Base-by-base conservation (phyloP, 2,888 invertebrate species). In the Empis livida region DNA sequence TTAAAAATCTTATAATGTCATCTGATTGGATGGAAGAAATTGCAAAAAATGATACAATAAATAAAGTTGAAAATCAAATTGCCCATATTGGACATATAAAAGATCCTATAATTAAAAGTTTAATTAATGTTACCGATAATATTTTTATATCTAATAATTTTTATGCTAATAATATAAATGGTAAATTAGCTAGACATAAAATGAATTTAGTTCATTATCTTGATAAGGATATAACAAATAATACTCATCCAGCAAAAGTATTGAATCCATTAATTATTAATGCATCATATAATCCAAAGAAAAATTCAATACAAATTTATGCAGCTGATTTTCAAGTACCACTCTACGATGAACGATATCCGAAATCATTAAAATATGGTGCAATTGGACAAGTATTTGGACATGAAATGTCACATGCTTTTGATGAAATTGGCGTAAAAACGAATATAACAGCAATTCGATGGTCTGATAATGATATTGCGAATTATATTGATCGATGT, bases 351-450 rank as follows among this genome's bases (percentile, higher is more conserved):
- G 11, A 5, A 30, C 20, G 37, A 13, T 43, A 14, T 23, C 45
- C 50, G n/a, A 31, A 45, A 45, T 38, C 42, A 4, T 1, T 47
- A 15, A 45, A 42, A 4, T 35, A 38, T 13, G 50, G 45, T n/a
- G 43, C 31, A 11, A 15, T 44, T 35, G 50, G 50, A 35, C 42
- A 47, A 11, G 40, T 43, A 20, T 43, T 47, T 16, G 50, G 35
- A 20, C 50, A 50, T 32, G 50, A 50, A 38, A 42, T 48, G 27
- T 45, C 44, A 1, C 48, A 48, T 43, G 20, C 41, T 20, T 38
- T 48, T 42, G 48, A 48, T 45, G 30, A 42, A 15, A 37, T 39
- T 42, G 39, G 42, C 31, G 9, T 20, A n/a, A 10, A 20, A 17
- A 32, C 23, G 16, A 31, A 20, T 31, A 32, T 15, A 20, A 37